Evolutionary conservation across 1,140 invertebrate genomes (phyloP).

Genomic region (Atopsyche davidsoni): DNA sequence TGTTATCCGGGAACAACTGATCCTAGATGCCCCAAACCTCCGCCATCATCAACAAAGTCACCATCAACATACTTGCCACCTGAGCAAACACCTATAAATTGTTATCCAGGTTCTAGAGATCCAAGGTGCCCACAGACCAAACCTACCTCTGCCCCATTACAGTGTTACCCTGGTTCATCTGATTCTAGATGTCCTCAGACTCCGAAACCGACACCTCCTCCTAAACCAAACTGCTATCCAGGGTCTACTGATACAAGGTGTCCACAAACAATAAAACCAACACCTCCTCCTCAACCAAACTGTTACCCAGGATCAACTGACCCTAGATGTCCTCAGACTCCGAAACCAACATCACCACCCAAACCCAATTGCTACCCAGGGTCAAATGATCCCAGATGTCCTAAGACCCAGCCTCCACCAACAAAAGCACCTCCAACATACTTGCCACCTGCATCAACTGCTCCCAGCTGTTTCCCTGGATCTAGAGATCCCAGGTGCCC

Average conservation of each 20-base stretch:
- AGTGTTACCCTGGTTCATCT: conserved; percentile 33
- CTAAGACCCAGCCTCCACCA: conserved; percentile 37
- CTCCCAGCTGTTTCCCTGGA: conserved; percentile 35
- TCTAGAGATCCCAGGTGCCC: conserved; percentile 38
- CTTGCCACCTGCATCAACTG: conserved; percentile 24
- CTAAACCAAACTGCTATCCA: conserved; percentile 33
- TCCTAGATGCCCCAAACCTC: conserved; percentile 13
- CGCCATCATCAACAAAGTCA: conserved; percentile 33
- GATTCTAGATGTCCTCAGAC: conserved; percentile 37
- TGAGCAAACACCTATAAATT: conserved; percentile 29
- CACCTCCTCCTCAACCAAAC: conserved; percentile 22
- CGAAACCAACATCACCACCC: conserved; percentile 23
- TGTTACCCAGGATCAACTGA: conserved; percentile 35
- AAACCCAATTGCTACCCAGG: conserved; percentile 31
- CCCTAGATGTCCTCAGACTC: conserved; percentile 30
- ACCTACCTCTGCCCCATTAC: conserved; percentile 21
- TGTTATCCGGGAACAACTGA: conserved; percentile 34
- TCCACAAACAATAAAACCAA: conserved; percentile 26
- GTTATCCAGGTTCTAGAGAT: conserved; percentile 35
- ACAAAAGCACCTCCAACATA: neutral
- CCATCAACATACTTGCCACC: conserved; percentile 42
- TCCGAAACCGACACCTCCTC: conserved; percentile 32
- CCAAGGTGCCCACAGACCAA: conserved; percentile 26
- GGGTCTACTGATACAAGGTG: conserved; percentile 39
- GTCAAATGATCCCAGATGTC: conserved; percentile 38